phyloP scores from a whole-genome alignment of 2,888 invertebrate species.

The Pasiphila rectangulata region DNA sequence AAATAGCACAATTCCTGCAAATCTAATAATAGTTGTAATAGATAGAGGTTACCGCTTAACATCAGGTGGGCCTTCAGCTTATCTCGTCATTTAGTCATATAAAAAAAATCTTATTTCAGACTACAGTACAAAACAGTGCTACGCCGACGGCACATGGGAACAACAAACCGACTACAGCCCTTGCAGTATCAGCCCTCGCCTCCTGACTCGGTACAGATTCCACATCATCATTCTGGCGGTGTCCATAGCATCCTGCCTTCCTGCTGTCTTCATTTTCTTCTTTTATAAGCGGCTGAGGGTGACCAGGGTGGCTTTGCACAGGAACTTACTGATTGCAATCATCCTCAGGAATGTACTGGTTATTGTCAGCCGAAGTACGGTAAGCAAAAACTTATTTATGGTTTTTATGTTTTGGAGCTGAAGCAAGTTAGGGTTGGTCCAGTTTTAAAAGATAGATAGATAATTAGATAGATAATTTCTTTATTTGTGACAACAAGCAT shows the following conservation, averaged over 20 bases:
- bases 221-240: conserved; percentile 76
- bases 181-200: conserved; percentile 79
- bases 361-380: conserved; percentile 77
- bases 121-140: conserved; percentile 80
- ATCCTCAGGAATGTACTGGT: conserved; percentile 80
- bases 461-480: no score
- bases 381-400: conserved; percentile 44
- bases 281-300: conserved; percentile 77
- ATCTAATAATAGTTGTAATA: no score
- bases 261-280: conserved; percentile 81
- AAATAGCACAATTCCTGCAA: neutral
- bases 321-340: conserved; percentile 82
- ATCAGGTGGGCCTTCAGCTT: no score
- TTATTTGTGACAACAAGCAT: no score
- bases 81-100: no score
- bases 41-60: no score
- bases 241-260: conserved; percentile 76
- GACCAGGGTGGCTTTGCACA: conserved; percentile 78
- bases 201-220: conserved; percentile 74
- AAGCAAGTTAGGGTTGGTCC: no score
- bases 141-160: conserved; percentile 79
- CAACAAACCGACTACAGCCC: conserved; percentile 79
- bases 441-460: no score
- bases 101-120: conserved; percentile 57
- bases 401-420: no score